Evolutionary conservation across 2,888 invertebrate genomes (phyloP), one percentile per base, ranked within the genome.

Genomic region (Cerceris ruficornis): DNA sequence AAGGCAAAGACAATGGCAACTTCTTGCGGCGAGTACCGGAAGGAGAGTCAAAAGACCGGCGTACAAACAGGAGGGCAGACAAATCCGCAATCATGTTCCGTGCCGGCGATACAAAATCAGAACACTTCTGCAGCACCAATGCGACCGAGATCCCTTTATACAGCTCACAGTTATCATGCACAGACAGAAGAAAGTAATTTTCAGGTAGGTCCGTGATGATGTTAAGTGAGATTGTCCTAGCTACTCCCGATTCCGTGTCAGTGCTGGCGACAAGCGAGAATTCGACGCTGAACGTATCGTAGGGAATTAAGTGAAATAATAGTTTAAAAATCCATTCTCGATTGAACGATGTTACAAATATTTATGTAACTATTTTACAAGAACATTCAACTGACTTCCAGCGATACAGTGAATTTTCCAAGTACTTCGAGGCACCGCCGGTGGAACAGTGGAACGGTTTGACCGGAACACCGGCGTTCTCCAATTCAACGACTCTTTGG

Each of bases 121-220:
- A 77, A 68, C 61, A 77, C 87, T 15, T 78, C 87, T 2, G 83
- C 84, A 11, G 84, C 91, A 76, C 87, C 94, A 49, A 93, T 94
- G 84, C 94, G 95, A 81, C 95, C 95, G 9, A 93, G 95, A 85
- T 95, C 95, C 92, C 94, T 95, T 69, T 95, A 95, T 88, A 95
- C 95, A 60, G 94, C 95, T 70, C 95, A 95, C 90, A 95, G 95
- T 60, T 95, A 95, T 90, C 90, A 91, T 69, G 88, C 88, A 39
- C 88, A 90, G 60, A 75, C 88, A 28, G 90, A 91, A 14, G 90
- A 89, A 50, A 77, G 81, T 61, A 89, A 87, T 83, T 90, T 88
- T 70, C 88, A 88, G 85, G 90, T 92, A 85, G 71, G 70, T 57
- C 65, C n/a, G 13, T 39, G 14, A 61, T 8, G 13, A 46, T 46